Conservation (phyloP, 2,797 vertebrate genomes). For the Chloroceryle amazona region DNA sequence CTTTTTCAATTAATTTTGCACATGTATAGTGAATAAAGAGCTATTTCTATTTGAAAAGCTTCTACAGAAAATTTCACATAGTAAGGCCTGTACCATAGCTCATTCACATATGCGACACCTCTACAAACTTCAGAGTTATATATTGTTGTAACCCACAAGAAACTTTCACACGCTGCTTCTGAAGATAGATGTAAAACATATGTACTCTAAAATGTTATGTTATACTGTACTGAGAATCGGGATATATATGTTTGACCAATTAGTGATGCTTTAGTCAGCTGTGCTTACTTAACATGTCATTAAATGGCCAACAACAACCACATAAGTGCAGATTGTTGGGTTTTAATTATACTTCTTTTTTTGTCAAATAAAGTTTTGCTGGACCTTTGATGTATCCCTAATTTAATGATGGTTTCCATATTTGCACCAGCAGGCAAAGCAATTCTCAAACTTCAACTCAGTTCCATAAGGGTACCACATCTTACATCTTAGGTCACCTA, state of each 20-base stretch:
- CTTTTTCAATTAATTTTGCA: not conserved
- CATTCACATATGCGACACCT: not conserved
- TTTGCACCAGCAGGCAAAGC: slow-evolving; percentile 61
- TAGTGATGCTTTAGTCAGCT: slow-evolving; percentile 62
- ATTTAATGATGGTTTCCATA: slow-evolving; percentile 74
- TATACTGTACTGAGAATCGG: slow-evolving; percentile 63
- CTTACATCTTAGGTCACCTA: slow-evolving; percentile 66
- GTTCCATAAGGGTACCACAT: slow-evolving; percentile 30
- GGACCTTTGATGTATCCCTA: slow-evolving; percentile 74
- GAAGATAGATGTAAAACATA: slow-evolving; percentile 34
- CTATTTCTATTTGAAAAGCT: not conserved
- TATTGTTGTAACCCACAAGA: not conserved
- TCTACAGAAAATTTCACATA: not conserved
- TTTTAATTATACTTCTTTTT: slow-evolving; percentile 80
- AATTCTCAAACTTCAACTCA: slow-evolving; percentile 30
- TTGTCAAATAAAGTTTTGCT: slow-evolving; percentile 78
- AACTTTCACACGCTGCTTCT: not conserved
- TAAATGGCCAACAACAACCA: slow-evolving; percentile 79
- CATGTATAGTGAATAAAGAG: not conserved
- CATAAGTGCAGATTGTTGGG: slow-evolving; percentile 77
- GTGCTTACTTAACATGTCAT: slow-evolving; percentile 78
- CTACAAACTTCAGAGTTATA: not conserved
- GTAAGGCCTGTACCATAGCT: not conserved
- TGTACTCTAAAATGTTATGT: slow-evolving; percentile 49
- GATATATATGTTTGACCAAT: slow-evolving; percentile 75